Evolutionary conservation across 2,113 vertebrate genomes (phyloP).

Genomic region (Microtus richardsoni): DNA sequence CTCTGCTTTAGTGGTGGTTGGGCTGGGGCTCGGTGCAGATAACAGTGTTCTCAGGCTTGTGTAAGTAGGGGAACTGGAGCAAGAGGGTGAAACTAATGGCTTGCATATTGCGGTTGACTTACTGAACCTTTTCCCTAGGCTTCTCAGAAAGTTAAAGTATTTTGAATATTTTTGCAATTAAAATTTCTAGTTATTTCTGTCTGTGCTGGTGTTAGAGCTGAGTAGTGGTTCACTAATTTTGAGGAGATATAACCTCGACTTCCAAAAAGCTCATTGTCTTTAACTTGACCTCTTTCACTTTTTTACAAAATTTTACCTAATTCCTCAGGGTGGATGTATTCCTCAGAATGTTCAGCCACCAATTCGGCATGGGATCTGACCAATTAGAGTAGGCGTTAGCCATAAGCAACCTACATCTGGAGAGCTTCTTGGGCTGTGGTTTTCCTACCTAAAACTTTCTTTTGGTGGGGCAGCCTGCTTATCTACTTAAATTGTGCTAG

Average conservation of each 20-base stretch:
- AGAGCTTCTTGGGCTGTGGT: neutral
- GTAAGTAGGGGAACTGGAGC: neutral
- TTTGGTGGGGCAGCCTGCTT: neutral
- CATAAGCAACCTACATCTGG: neutral
- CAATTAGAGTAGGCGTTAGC: neutral
- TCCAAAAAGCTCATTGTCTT: neutral
- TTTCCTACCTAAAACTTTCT: neutral
- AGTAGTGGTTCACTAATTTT: neutral
- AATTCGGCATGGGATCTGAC: neutral
- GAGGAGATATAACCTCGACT: neutral
- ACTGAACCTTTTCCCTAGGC: neutral
- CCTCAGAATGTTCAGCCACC: neutral
- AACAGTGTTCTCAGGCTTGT: neutral
- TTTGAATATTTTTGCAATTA: neutral
- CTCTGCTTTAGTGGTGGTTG: neutral
- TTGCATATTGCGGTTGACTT: neutral
- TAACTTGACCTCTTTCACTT: neutral
- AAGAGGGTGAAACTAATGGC: neutral
- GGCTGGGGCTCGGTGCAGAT: neutral
- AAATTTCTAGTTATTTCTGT: constrained; percentile 13
- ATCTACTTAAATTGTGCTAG: neutral
- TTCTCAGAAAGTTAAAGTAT: neutral
- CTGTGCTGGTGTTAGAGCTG: neutral
- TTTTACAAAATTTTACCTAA: neutral
- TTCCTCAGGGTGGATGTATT: neutral